Evolutionary conservation across 2,113 vertebrate species (phyloP), one percentile per base, ranked within the genome.

Genomic region (Paedocypris sp.): DNA sequence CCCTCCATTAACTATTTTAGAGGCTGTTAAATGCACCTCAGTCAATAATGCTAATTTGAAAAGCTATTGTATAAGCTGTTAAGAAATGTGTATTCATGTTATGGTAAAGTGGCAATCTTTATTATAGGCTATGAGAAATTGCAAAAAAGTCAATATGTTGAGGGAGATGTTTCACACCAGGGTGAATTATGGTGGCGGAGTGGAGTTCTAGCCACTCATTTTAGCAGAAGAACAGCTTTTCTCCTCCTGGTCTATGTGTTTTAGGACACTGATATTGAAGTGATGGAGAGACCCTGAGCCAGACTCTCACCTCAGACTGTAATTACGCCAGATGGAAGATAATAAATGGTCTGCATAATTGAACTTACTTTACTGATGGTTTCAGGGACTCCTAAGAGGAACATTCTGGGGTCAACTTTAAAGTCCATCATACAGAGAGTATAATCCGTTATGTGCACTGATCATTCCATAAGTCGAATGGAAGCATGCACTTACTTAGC

Each of bases 1-100:
- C 90, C 91, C 90, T 92, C 91, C 92, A 95, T 96, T 95, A 96
- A 93, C 89, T 90, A 90, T 88, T 91, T 88, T 85, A 83, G 83
- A 86, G 84, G 82, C 89, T 82, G 87, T 89, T 91, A 90, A 95
- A 91, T 88, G 88, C 65, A 85, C 72, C 81, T 86, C 86, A 90
- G 87, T 97, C 93, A 94, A 97, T 95, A 93, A 95, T 95, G 82
- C 70, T 79, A 83, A 85, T 85, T 56, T 61, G 63, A 74, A 73
- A 79, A 68, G 88, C 82, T 87, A 80, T 82, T 83, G 82, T 86
- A 87, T 85, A 79, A 85, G 77, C 85, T 88, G 85, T 78, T 78
- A 79, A 89, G 83, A 88, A 85, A 89, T 88, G 80, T 20, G 82
- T 91, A 92, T 94, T 92, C 90, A 94, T 90, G 82, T 87, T 90